Evolutionary conservation across 2,113 vertebrate species (phyloP).

Genomic region (Lepisosteus osseus): DNA sequence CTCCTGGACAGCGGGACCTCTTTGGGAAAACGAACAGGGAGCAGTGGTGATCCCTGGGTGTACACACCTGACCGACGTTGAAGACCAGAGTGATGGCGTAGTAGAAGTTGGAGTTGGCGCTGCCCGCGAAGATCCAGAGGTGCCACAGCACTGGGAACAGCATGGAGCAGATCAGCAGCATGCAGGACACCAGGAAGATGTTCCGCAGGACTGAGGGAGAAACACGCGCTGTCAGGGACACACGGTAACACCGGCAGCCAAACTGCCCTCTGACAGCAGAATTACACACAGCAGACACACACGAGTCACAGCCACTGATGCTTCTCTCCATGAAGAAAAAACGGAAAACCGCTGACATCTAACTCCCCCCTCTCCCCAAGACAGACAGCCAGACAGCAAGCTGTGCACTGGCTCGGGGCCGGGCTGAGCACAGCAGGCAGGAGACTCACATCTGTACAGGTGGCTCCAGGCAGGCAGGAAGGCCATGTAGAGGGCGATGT

Average conservation of each 20-base stretch:
- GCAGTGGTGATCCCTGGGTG: neutral
- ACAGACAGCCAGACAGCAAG: too few species aligned
- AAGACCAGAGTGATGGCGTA: conserved; percentile 96
- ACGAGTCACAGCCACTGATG: neutral
- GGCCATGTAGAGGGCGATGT: conserved; percentile 89
- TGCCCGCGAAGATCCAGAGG: conserved; percentile 97
- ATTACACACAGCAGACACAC: neutral
- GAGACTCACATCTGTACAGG: conserved; percentile 88
- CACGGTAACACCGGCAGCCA: conserved; percentile 18
- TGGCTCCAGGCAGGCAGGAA: conserved; percentile 93
- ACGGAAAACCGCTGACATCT: neutral
- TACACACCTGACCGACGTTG: conserved; percentile 89
- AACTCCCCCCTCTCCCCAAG: neutral
- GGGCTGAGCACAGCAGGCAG: too few species aligned
- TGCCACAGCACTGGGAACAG: conserved; percentile 98
- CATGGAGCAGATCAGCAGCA: conserved; percentile 84
- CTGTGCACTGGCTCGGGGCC: too few species aligned
- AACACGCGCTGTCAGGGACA: neutral
- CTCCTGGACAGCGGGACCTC: too few species aligned
- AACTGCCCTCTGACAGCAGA: neutral
- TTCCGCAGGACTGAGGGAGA: conserved; percentile 82
- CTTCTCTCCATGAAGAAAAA: neutral
- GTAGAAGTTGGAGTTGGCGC: conserved; percentile 98
- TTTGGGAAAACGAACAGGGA: neutral
- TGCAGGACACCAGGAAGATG: conserved; percentile 87